Conservation (phyloP, 2,113 vertebrate species). For the Gadus macrocephalus region DNA sequence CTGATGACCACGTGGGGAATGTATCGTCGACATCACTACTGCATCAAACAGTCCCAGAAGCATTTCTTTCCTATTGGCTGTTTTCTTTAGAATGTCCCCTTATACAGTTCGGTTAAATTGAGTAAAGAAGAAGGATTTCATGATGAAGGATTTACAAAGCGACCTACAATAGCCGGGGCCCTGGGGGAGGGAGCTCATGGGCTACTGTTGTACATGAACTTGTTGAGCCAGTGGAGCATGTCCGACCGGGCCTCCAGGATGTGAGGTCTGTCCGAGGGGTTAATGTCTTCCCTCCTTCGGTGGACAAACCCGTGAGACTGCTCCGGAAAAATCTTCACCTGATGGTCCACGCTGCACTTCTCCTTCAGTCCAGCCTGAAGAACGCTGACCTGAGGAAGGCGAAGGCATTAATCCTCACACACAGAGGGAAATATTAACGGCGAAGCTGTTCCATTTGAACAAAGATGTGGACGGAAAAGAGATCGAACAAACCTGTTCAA, state of each 20-base stretch:
- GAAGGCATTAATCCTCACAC: not conserved
- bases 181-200: not conserved
- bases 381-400: conserved; percentile 65
- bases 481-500: conserved; percentile 66
- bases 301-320: conserved; percentile 93
- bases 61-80: no score
- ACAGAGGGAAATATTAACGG: not conserved
- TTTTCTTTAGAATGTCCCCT: no score
- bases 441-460: not conserved
- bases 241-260: conserved; percentile 85
- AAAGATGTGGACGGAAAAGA: not conserved
- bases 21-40: no score
- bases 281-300: conserved; percentile 83
- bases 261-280: conserved; percentile 72
- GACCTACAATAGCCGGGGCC: not conserved
- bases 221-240: conserved; percentile 85
- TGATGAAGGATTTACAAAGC: not conserved
- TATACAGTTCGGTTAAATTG: not conserved
- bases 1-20: no score
- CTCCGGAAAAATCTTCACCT: conserved; percentile 86
- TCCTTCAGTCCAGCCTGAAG: conserved; percentile 80
- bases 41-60: no score
- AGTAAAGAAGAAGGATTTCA: not conserved
- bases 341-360: conserved; percentile 77
- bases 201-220: conserved; percentile 72